Conservation (phyloP, 2,888 invertebrate species). For the Chloroclystis v-ata region DNA sequence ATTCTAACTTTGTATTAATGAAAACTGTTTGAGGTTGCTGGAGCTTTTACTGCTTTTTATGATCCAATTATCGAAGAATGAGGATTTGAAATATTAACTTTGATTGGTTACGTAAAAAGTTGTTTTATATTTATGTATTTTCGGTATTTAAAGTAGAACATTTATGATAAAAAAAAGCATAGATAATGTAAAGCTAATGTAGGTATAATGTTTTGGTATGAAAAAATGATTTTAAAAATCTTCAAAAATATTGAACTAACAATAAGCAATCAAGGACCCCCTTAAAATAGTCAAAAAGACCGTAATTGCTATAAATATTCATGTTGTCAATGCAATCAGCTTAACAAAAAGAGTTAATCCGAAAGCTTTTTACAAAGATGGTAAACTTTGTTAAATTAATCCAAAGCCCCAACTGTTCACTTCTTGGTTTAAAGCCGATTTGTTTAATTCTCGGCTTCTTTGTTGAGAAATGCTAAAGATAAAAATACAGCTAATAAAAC, state of each 20-base stretch:
- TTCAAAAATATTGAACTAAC: slow-evolving; percentile 6
- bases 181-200: too few relatives aligned
- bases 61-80: too few relatives aligned
- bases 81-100: too few relatives aligned
- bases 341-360: slow-evolving; percentile 30
- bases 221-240: too few relatives aligned
- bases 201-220: too few relatives aligned
- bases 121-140: too few relatives aligned
- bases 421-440: slow-evolving; percentile 17
- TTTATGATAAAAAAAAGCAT: too few relatives aligned
- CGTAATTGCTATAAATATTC: slow-evolving; percentile 32
- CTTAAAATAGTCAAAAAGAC: slow-evolving; percentile 24
- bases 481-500: not conserved
- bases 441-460: slow-evolving; percentile 14
- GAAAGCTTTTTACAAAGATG: slow-evolving; percentile 25
- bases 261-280: slow-evolving; percentile 28
- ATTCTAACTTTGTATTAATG: too few relatives aligned
- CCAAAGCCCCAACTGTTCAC: slow-evolving; percentile 14
- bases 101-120: too few relatives aligned
- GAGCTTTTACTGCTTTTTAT: too few relatives aligned
- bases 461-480: not conserved
- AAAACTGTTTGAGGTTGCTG: too few relatives aligned
- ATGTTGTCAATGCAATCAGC: slow-evolving; percentile 32
- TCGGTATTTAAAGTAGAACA: too few relatives aligned
- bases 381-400: slow-evolving; percentile 25